Evolutionary conservation across 2,797 vertebrate species (phyloP).

Genomic region (Acipenser oxyrinchus): DNA sequence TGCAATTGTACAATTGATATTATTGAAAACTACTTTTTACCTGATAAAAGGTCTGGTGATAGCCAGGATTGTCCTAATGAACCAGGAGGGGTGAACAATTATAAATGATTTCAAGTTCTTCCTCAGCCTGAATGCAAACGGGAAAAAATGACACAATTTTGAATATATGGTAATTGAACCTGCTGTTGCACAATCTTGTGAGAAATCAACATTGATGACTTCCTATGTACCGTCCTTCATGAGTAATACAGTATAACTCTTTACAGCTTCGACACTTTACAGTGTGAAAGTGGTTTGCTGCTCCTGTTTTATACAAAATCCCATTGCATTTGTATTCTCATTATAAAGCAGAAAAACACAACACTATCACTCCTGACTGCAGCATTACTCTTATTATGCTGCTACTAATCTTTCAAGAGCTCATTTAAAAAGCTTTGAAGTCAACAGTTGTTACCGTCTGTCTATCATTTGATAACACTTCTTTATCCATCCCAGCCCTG

Average conservation of each 20-base stretch:
- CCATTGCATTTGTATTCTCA: too few relatives aligned
- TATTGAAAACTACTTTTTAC: slow-evolving; percentile 36
- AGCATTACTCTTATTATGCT: too few relatives aligned
- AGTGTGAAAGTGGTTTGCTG: too few relatives aligned
- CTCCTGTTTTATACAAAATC: too few relatives aligned
- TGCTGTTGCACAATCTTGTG: too few relatives aligned
- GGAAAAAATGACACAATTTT: too few relatives aligned
- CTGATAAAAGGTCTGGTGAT: slow-evolving; percentile 89
- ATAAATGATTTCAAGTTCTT: slow-evolving; percentile 92
- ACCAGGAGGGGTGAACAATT: slow-evolving; percentile 91
- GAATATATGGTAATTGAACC: too few relatives aligned
- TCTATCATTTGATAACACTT: slow-evolving; percentile 75
- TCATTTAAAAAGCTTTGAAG: background rate
- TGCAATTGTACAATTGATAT: background rate
- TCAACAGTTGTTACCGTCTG: slow-evolving; percentile 41
- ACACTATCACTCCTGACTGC: background rate
- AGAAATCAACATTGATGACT: too few relatives aligned
- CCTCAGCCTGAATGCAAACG: slow-evolving; percentile 59
- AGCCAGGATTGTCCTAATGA: slow-evolving; percentile 85
- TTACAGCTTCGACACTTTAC: too few relatives aligned
- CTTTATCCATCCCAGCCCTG: slow-evolving; percentile 69
- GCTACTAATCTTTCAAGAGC: too few relatives aligned
- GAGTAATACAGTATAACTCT: too few relatives aligned
- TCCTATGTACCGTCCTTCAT: too few relatives aligned
- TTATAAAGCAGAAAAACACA: slow-evolving; percentile 22